These are phyloP conservation scores for Spodoptera exigua DNA, from an alignment of 2,888 invertebrate genomes.

Conservation along the genomic window DNA sequence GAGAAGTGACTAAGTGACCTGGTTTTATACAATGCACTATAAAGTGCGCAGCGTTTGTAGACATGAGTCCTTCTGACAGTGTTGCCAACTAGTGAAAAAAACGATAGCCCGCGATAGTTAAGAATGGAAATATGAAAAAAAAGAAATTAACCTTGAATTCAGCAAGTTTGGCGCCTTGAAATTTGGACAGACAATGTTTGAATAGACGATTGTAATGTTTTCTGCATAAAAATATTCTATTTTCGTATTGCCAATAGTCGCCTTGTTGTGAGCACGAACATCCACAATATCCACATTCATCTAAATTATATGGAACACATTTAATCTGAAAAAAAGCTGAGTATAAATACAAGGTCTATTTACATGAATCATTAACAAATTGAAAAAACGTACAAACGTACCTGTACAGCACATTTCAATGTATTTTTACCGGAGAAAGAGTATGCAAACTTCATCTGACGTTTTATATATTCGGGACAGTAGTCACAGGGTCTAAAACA, in stretches of 20 bases:
- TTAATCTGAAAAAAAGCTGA: slow-evolving; percentile 73
- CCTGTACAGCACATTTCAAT: slow-evolving; percentile 80
- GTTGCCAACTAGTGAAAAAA: too few species aligned
- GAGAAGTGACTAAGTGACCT: too few species aligned
- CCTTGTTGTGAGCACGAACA: slow-evolving; percentile 86
- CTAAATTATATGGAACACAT: slow-evolving; percentile 86
- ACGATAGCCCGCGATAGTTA: too few species aligned
- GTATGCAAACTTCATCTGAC: slow-evolving; percentile 80
- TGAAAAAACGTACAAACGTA: slow-evolving; percentile 49
- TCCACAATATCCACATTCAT: slow-evolving; percentile 80
- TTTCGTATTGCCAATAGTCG: slow-evolving; percentile 90
- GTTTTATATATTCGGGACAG: slow-evolving; percentile 74
- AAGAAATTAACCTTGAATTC: slow-evolving; percentile 79
- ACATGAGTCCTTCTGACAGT: too few species aligned
- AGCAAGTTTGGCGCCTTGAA: slow-evolving; percentile 78
- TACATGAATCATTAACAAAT: neutral
- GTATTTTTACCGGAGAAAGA: slow-evolving; percentile 81
- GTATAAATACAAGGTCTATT: neutral
- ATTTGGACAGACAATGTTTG: slow-evolving; percentile 80
- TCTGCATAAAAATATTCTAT: slow-evolving; percentile 83
- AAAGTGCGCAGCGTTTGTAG: too few species aligned
- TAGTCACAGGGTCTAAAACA: slow-evolving; percentile 80
- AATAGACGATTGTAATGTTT: slow-evolving; percentile 81
- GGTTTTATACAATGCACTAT: too few species aligned
- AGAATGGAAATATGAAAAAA: too few species aligned